phyloP scores from a whole-genome alignment of 2,797 vertebrate species.

The Hydrolagus colliei region DNA sequence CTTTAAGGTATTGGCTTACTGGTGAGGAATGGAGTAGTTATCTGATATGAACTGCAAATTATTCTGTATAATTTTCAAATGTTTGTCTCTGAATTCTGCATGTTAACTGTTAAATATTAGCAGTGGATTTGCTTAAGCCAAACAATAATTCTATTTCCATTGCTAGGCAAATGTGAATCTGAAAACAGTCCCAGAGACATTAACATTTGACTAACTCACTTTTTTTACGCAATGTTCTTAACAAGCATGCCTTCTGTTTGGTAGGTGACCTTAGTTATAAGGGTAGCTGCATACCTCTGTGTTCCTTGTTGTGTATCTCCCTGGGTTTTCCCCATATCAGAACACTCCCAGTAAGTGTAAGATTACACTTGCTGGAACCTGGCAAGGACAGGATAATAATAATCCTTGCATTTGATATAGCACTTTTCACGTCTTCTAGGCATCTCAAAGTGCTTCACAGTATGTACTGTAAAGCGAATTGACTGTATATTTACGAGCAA shows the following conservation, averaged over 20 bases:
- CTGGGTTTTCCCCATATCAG: background rate
- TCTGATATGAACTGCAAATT: background rate
- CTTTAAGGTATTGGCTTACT: background rate
- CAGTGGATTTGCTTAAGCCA: too few species aligned
- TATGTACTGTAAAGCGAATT: too few species aligned
- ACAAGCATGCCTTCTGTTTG: background rate
- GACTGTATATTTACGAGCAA: too few species aligned
- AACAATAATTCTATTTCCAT: background rate
- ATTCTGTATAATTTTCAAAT: background rate
- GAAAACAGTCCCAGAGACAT: background rate
- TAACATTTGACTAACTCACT: background rate
- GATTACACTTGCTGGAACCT: background rate
- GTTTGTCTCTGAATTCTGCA: background rate
- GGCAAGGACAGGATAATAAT: background rate
- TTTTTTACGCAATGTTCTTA: background rate
- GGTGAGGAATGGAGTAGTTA: background rate
- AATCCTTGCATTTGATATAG: too few species aligned
- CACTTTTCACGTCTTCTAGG: too few species aligned
- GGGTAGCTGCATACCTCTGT: background rate
- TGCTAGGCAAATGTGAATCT: background rate
- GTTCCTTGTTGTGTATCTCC: background rate
- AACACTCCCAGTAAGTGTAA: background rate
- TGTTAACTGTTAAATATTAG: background rate
- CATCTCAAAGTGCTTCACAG: too few species aligned
- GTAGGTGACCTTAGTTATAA: background rate